A percentile compares a stretch with the other conserved stretches of the same genome.
Evolutionary conservation across 2,113 vertebrate genomes (phyloP).

Genomic region (Cololabis saira): DNA sequence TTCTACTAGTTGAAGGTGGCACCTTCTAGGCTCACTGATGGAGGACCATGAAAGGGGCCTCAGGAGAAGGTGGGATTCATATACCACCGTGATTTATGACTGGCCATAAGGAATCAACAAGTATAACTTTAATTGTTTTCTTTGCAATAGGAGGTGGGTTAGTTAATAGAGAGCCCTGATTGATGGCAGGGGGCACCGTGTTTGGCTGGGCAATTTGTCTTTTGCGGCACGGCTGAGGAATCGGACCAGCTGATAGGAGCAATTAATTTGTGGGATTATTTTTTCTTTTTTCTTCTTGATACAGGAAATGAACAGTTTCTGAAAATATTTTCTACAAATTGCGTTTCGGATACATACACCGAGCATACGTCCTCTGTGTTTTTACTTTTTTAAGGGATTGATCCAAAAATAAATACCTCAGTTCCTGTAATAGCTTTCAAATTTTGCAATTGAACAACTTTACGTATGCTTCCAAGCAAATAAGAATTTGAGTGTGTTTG

Average conservation of each 20-base stretch:
- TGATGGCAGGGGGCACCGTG: slow-evolving; percentile 74
- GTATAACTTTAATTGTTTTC: slow-evolving; percentile 85
- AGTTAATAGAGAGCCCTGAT: slow-evolving; percentile 80
- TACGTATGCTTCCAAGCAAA: neutral
- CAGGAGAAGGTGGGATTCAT: slow-evolving; percentile 72
- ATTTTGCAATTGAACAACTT: slow-evolving; percentile 9
- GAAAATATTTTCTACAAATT: slow-evolving; percentile 52
- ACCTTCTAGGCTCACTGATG: slow-evolving; percentile 63
- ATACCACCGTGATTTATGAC: slow-evolving; percentile 78
- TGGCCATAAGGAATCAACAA: slow-evolving; percentile 82
- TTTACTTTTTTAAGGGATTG: no score
- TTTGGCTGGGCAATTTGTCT: slow-evolving; percentile 82
- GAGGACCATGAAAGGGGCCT: slow-evolving; percentile 65
- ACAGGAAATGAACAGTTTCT: slow-evolving; percentile 50
- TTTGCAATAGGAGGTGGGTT: slow-evolving; percentile 76
- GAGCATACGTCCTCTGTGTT: neutral
- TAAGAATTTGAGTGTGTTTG: slow-evolving; percentile 9
- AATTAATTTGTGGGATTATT: slow-evolving; percentile 70
- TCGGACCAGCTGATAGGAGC: slow-evolving; percentile 79
- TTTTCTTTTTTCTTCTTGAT: slow-evolving; percentile 35
- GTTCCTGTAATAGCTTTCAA: neutral
- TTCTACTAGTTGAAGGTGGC: slow-evolving; percentile 50
- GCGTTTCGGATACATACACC: slow-evolving; percentile 6
- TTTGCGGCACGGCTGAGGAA: slow-evolving; percentile 73
- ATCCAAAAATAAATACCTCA: slow-evolving; percentile 5